Base-by-base conservation (phyloP, 2,888 invertebrate species). In the Oxytorus armatus region DNA sequence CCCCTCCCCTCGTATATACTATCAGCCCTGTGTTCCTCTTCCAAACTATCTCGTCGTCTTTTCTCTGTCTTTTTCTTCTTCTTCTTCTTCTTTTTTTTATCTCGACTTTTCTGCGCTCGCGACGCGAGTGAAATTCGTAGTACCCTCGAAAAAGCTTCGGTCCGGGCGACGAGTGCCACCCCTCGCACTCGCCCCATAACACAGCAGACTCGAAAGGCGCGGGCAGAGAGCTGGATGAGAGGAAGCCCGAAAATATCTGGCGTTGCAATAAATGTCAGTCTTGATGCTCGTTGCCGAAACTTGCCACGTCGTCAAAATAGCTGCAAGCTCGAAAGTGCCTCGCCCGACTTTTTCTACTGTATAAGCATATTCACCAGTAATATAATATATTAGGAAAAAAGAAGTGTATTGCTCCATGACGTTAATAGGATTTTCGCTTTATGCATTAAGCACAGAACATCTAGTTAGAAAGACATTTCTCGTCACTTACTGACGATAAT, bases 111-210 rank as follows among this genome's bases (percentile, higher is more conserved):
- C 77, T 74, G 44, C 80, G 69, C 80, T 73, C 80, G 77, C 72
- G 73, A 73, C 80, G 80, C 77, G 80, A 80, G 77, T 77, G 80
- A 80, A 77, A 80, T 80, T 80, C 80, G 80, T 77, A 80, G 77
- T 65, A 77, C 80, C 77, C 80, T 80, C 80, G 77, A 80, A 80
- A 80, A 77, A 77, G 77, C 80, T 80, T 73, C 57, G 80, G 77
- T 74, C 77, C 77, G 59, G 49, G 66, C 69, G 63, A 74, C 74
- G 69, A 66, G 72, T 57, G 66, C 69, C 78, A 61, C 59, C 25
- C 33, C n/a, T n/a, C 65, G 61, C 21, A 21, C 49, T 42, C 74
- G 44, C 53, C 61, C 33, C 25, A n/a, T n/a, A 39, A 57, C 36
- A 57, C 70, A 65, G 74, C 55, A 74, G 39, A 68, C 66, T 77